phyloP scores from a whole-genome alignment of 2,797 vertebrate species.

The Sebastiscus tertius region DNA sequence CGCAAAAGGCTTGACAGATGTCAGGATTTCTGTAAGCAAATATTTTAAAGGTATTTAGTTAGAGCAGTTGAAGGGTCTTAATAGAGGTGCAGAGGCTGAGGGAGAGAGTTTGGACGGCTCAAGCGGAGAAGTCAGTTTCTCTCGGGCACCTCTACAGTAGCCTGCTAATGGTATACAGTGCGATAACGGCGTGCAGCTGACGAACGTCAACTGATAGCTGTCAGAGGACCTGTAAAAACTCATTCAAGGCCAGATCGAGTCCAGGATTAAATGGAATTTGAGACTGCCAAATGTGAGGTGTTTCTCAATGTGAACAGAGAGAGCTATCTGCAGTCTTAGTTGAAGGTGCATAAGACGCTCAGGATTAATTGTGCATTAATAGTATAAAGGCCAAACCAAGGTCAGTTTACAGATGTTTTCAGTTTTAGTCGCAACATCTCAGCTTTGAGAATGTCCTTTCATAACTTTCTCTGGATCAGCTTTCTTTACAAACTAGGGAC shows the following conservation, averaged over 20 bases:
- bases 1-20: slow-evolving; percentile 24
- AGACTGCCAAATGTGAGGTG: slow-evolving; percentile 4
- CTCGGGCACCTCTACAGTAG: neutral
- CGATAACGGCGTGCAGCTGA: slow-evolving; percentile 6
- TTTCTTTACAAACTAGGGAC: no score
- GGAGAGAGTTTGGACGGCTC: neutral
- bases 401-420: slow-evolving; percentile 21
- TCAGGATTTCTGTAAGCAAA: slow-evolving; percentile 34
- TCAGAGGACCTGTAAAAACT: slow-evolving; percentile 14
- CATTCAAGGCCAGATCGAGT: neutral
- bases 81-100: neutral
- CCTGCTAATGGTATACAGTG: neutral
- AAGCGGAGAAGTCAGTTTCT: neutral
- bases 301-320: neutral
- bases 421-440: neutral
- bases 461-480: neutral
- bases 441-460: neutral
- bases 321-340: slow-evolving; percentile 1
- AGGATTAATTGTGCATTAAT: slow-evolving; percentile 6
- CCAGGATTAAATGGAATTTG: slow-evolving; percentile 20
- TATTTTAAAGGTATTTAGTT: slow-evolving; percentile 25
- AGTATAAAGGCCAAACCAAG: neutral
- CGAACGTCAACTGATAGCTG: neutral
- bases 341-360: neutral
- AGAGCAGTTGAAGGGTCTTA: neutral